Conservation (phyloP, 2,113 vertebrate species). For the Crotophaga sulcirostris region DNA sequence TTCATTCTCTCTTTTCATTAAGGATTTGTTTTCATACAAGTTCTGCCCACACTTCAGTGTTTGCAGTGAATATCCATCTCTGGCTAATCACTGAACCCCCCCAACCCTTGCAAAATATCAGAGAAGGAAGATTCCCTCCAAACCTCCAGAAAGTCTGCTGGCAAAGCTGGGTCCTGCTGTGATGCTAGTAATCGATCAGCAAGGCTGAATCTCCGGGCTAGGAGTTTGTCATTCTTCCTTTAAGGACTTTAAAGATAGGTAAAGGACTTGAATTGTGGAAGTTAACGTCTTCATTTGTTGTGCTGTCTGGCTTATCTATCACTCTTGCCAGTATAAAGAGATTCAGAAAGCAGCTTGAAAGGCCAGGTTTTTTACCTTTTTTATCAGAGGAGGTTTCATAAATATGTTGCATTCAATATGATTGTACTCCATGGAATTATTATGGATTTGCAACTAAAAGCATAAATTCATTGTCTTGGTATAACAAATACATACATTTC, state of each 20-base stretch:
- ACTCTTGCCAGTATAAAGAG: background rate
- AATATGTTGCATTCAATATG: background rate
- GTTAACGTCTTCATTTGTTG: background rate
- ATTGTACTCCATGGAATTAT: fast-evolving
- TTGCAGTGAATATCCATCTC: background rate
- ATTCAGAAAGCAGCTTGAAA: background rate
- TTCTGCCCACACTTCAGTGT: background rate
- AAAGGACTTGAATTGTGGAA: background rate
- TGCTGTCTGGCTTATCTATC: background rate
- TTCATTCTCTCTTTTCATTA: background rate
- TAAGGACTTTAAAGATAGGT: background rate
- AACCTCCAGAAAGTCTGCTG: background rate
- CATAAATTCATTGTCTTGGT: background rate
- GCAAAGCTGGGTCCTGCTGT: background rate
- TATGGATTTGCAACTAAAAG: background rate
- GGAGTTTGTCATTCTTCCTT: background rate
- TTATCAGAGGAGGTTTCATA: background rate
- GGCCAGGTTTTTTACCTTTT: background rate
- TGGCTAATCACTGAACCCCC: background rate
- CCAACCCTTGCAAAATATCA: background rate
- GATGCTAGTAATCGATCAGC: background rate
- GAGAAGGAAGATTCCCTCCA: background rate
- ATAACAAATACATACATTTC: background rate
- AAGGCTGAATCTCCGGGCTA: background rate
- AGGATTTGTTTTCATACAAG: background rate